Base-by-base conservation (phyloP, 2,113 vertebrate genomes). In the Pholis gunnellus region DNA sequence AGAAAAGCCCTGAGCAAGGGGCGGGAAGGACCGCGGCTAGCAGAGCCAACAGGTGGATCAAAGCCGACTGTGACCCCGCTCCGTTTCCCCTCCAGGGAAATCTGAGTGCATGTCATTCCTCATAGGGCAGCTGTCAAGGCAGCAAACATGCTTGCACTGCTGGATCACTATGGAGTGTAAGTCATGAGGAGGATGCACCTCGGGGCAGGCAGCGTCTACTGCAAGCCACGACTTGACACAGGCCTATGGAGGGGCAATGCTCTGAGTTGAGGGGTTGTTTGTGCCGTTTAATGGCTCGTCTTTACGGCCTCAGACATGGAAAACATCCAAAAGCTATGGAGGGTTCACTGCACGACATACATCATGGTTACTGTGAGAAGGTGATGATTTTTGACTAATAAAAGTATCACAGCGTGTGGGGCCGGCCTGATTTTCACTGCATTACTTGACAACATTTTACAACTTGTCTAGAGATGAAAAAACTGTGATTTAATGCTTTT, bases 81-180 rank as follows among this genome's bases (percentile, higher is more conserved):
- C 74, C 0, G 57, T 46, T 71, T 81, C 48, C 71, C 57, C 72
- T 68, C 50, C 14, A 22, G 79, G 75, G 80, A 87, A 88, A 87
- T 79, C 46, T n/a, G 76, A 87, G 90, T 57, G 64, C 66, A 76
- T 69, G 84, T 71, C 81, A 82, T 84, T 87, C 77, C 82, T 87
- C 70, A 36, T 15, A 64, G 72, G 74, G 73, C 85, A 86, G 72
- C 85, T 82, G 84, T 82, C 79, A 86, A 64, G 82, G 44, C 75
- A 56, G 75, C 27, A 46, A 38, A 71, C 78, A 71, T 54, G 87
- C 14, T 52, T 10, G 6, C 13, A 42, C 68, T 81, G 79, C 67
- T 40, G 82, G 60, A 84, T 89, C 83, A 82, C 66, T 42, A 72
- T 8, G 42, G 50, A 70, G 73, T 52, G 52, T 50, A 22, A 79